Evolutionary conservation across 2,797 vertebrate species (phyloP), one percentile per base, ranked within the genome.

Genomic region (Falco naumanni): DNA sequence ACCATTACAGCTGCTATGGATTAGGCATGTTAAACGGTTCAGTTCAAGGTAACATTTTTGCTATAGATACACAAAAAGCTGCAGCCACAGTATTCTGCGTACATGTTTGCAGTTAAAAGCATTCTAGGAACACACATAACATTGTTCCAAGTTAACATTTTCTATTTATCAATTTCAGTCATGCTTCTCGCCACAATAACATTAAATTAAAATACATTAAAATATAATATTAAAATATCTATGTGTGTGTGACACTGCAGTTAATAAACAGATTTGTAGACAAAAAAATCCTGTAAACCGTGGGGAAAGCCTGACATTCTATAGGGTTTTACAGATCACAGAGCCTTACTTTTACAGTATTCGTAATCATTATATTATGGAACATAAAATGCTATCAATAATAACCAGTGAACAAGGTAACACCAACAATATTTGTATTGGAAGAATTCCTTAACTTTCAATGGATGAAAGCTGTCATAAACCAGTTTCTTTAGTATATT

Each of bases 1-100:
- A 84, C 97, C 91, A 61, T 90, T 96, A 88, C 97, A 97, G 97
- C 97, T 97, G 98, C 96, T 95, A 95, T 21, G 10, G 96, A 97
- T 98, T 96, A 98, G 89, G 90, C 82, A 76, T 2, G 66, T 95
- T 89, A 95, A 97, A 97, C 0, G 8, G 79, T 90, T 95, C 89
- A 56, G 77, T 94, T 96, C 54, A 84, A 95, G 93, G 87, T 86
- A 97, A 95, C 72, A 13, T 97, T 97, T 97, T 95, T 75, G 74
- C 95, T 87, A 71, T 9, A 95, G 64, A 91, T 70, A 68, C n/a
- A 83, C 43, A 95, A 96, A 96, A 89, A 96, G 89, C 86, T 94
- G 94, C 89, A 97, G 81, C 89, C 91, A 66, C 75, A 54, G 22
- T 89, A 84, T 93, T 96, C 94, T 93, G 89, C 79, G 95, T 93